Evolutionary conservation across 2,797 vertebrate genomes (phyloP), one percentile per base, ranked within the genome.

Genomic region (Danio albolineatus): DNA sequence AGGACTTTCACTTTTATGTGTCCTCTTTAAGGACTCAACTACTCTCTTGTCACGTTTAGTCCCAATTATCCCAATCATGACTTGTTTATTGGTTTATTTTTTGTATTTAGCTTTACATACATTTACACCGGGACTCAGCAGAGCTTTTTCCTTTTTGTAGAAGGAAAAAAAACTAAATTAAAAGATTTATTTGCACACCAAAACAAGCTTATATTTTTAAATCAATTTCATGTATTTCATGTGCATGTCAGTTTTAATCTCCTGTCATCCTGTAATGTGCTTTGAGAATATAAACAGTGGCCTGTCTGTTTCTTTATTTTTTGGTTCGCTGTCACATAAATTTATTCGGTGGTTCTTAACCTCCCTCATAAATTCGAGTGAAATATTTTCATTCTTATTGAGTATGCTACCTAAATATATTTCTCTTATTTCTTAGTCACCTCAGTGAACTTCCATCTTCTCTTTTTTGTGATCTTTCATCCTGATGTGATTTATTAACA

Each of bases 401-500:
- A 57, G 53, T 57, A 28, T 46, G 1, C 59, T 44, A 57, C 28
- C 14, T 46, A 59, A 73, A 57, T 13, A 21, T 17, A 10, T 61
- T 43, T 61, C 16, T 39, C 10, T 39, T 10, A 39, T 39, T 51
- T 74, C 43, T 51, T 43, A 16, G 17, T 36, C 38, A 39, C n/a
- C 16, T 49, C 16, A 21, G n/a, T 62, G 59, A 75, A 41, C 59
- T 62, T 51, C 71, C 41, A 59, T 8, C 41, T 14, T 54, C 14
- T 28, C 54, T n/a, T 38, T 28, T 44, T 19, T 19, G 59, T 73
- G 57, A 36, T 53, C 36, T 41, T 41, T 75, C 38, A 10, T 41
- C 51, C 39, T 19, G 60, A 53, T 28, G 46, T 76, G 60, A 64
- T 76, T 76, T 76, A 66, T 76, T 65, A 56, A 54, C 61, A 19